Percentiles rank a stretch among this genome's conserved stretches.
phyloP scores from a whole-genome alignment of 2,888 invertebrate species.

The Lasioglossum figueresi region DNA sequence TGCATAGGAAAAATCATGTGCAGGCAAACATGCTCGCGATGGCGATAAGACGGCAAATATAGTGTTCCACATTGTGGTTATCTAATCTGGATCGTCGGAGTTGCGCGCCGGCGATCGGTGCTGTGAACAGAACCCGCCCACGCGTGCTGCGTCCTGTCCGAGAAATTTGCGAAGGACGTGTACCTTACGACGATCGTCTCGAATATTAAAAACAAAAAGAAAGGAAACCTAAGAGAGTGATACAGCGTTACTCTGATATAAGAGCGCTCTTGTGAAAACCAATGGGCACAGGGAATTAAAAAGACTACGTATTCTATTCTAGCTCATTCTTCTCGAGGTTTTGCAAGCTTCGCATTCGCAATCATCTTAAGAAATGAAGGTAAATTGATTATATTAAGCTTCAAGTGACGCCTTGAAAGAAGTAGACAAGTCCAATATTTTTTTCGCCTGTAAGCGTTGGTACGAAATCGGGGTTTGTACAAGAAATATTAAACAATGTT shows the following conservation, averaged over 20 bases:
- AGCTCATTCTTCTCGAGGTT: not conserved
- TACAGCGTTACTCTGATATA: not conserved
- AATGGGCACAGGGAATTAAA: not conserved
- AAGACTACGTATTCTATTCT: not conserved
- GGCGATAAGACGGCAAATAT: slow-evolving; percentile 39
- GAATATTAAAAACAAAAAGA: too few species aligned
- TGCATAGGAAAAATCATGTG: not conserved
- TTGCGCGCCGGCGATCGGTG: not conserved
- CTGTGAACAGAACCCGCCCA: not conserved
- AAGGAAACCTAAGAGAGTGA: not conserved
- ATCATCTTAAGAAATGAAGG: too few species aligned
- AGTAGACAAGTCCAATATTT: too few species aligned
- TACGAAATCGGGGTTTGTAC: too few species aligned
- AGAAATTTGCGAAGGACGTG: not conserved
- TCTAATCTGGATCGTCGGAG: slow-evolving; percentile 39
- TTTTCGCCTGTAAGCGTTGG: too few species aligned
- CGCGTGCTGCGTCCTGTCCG: not conserved
- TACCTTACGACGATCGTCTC: too few species aligned
- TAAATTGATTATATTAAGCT: too few species aligned
- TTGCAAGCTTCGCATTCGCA: not conserved
- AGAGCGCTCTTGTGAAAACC: not conserved
- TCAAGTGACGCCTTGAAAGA: too few species aligned
- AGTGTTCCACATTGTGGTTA: not conserved
- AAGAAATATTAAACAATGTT: too few species aligned
- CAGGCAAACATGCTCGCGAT: not conserved